Base-by-base conservation (phyloP, 2,797 vertebrate species). In the Liparis tanakae region DNA sequence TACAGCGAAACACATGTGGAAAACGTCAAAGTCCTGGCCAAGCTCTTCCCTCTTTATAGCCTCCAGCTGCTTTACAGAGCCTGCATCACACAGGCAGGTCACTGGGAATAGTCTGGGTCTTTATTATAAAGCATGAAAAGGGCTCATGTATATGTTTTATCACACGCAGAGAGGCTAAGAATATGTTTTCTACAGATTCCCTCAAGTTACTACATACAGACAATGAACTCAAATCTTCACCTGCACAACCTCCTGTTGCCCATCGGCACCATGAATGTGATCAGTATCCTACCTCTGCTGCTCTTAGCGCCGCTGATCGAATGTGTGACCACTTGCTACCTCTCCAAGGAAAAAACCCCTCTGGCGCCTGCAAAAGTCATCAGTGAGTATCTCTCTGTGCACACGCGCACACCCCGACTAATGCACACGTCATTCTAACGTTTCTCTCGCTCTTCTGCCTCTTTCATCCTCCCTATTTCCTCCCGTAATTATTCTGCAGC, bases 151-250 rank as follows among this genome's bases (percentile, higher is more conserved):
- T 0, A 5, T 67, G 3, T 57, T 69, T 77, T 7, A 41, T 41
- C 17, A 17, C 20, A 30, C 56, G 36, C 36, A 54, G 12, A 13
- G n/a, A 66, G 33, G 41, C 70, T 50, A 79, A 46, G 4, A 46
- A 22, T n/a, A 9, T 56, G 8, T 76, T 70, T 77, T 57, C 54
- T 55, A 43, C 86, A 95, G 97, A 96, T 97, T 87, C 95, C 97
- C 41, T 98, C 97, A 15, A 95, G 96, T 72, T 98, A 96, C 88
- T 98, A 97, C 85, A 95, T 99, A 43, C 98, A 99, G 89, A 95
- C 95, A 1, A 96, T 99, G 96, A 96, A 98, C 94, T 98, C 96
- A 85, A 95, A 94, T 79, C 91, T 91, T 74, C 95, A 96, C 89
- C 75, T 95, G 66, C 85, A 85, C 36, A 93, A 95, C 50, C 90